Conservation (phyloP, 2,113 vertebrate species). For the Cyphomyrus discorhynchus region DNA sequence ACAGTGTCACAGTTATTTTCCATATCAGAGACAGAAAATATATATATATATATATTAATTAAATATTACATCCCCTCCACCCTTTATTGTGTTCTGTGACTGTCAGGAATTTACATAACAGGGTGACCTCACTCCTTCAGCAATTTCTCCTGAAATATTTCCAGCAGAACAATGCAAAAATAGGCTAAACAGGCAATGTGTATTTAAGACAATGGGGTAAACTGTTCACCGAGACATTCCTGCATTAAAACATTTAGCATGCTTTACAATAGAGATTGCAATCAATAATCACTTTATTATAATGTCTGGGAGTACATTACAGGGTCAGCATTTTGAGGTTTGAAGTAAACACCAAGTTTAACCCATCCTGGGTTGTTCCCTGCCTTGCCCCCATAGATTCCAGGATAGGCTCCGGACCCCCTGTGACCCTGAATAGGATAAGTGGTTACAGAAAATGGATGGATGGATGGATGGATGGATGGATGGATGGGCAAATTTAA, state of each 20-base stretch:
- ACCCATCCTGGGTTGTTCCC: not conserved
- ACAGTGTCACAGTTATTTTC: not conserved
- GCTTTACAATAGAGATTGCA: not conserved
- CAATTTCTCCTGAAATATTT: constrained; percentile 13
- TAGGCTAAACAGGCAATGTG: not conserved
- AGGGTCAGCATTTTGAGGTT: not conserved
- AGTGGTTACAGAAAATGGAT: not conserved
- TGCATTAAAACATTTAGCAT: not conserved
- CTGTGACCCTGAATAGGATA: not conserved
- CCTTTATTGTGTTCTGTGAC: constrained; percentile 3
- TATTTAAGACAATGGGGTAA: constrained; percentile 1
- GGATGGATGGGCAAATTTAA: not conserved
- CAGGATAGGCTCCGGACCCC: not conserved
- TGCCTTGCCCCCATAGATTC: not conserved
- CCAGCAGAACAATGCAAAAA: not conserved
- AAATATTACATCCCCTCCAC: constrained; percentile 10
- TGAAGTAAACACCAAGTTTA: not conserved
- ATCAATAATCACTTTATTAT: not conserved
- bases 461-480: not conserved
- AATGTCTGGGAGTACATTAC: not conserved
- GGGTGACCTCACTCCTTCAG: constrained; percentile 14
- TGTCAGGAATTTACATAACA: constrained; percentile 4
- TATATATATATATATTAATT: not conserved
- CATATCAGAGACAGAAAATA: not conserved
- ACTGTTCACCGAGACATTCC: not conserved